These are phyloP conservation scores for Passer domesticus DNA, from an alignment of 2,113 vertebrate genomes.

Conservation along the genomic window DNA sequence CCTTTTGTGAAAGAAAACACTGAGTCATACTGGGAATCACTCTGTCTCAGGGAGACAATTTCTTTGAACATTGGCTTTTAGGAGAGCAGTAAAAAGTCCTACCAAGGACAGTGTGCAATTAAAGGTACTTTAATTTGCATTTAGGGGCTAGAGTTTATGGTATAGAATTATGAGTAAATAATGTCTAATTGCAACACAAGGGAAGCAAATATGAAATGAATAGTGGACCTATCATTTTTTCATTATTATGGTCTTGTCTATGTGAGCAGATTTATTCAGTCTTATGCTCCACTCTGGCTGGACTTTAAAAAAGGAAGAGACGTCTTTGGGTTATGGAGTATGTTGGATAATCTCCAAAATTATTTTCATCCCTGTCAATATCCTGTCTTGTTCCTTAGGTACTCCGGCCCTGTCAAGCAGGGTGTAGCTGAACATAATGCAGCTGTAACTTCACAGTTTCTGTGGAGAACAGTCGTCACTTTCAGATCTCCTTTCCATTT, in stretches of 20 bases:
- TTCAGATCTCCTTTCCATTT: not conserved
- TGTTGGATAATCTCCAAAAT: not conserved
- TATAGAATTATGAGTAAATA: not conserved
- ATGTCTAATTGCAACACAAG: not conserved
- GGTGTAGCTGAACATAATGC: not conserved
- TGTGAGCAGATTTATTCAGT: not conserved
- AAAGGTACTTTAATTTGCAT: not conserved
- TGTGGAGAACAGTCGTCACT: not conserved
- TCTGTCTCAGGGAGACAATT: not conserved
- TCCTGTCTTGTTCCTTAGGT: not conserved
- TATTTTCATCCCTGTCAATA: not conserved
- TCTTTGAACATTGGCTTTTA: not conserved
- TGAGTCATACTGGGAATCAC: not conserved
- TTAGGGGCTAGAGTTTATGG: not conserved
- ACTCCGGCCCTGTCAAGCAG: not conserved
- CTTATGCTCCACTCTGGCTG: not conserved
- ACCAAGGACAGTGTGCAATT: not conserved
- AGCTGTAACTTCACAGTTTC: not conserved
- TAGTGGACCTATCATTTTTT: not conserved
- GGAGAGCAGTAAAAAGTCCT: not conserved
- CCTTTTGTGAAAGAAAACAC: not conserved
- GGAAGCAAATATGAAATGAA: not conserved
- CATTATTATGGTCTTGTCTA: not conserved
- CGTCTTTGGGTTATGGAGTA: not conserved
- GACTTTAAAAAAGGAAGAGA: not conserved